These are phyloP conservation scores for Mystacides longicornis DNA, from an alignment of 2,888 invertebrate genomes.

Conservation along the genomic window DNA sequence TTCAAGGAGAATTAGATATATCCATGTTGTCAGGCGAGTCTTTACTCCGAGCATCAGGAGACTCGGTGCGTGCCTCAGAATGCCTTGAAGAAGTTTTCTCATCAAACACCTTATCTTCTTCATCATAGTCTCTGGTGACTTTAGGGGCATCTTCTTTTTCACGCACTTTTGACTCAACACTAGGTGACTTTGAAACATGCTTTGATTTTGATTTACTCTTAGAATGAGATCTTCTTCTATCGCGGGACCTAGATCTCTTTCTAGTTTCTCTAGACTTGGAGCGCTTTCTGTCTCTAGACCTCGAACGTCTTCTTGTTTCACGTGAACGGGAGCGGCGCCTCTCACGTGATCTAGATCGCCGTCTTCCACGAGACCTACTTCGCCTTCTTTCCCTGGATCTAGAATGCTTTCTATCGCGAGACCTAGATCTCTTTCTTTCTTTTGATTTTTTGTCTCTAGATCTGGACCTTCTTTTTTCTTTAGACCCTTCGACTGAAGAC, in stretches of 20 bases:
- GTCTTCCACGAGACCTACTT: constrained; percentile 31
- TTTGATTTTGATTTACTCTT: constrained; percentile 42
- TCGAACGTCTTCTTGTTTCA: constrained; percentile 46
- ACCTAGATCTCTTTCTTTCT: constrained; percentile 36
- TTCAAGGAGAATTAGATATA: constrained; percentile 68
- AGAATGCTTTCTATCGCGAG: constrained; percentile 37
- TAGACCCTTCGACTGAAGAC: constrained; percentile 16
- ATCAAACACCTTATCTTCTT: constrained; percentile 45
- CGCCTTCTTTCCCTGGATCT: constrained; percentile 43
- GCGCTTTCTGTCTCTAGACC: constrained; percentile 53
- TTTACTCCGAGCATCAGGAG: constrained; percentile 38
- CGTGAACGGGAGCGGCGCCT: constrained; percentile 42
- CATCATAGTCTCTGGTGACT: constrained; percentile 38
- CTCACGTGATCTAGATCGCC: constrained; percentile 42
- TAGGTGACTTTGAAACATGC: constrained; percentile 41
- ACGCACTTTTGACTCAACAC: constrained; percentile 33
- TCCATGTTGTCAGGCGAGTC: constrained; percentile 68
- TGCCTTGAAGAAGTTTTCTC: constrained; percentile 29
- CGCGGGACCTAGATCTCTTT: constrained; percentile 44
- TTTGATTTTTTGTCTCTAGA: constrained; percentile 37
- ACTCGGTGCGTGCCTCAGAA: constrained; percentile 33
- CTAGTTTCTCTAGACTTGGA: constrained; percentile 50
- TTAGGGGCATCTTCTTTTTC: constrained; percentile 20
- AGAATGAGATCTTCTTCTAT: constrained; percentile 42
- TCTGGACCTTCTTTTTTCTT: constrained; percentile 25